These are phyloP conservation scores for Andrena cerasifolii DNA, from an alignment of 1,140 invertebrate genomes.

Conservation along the genomic window DNA sequence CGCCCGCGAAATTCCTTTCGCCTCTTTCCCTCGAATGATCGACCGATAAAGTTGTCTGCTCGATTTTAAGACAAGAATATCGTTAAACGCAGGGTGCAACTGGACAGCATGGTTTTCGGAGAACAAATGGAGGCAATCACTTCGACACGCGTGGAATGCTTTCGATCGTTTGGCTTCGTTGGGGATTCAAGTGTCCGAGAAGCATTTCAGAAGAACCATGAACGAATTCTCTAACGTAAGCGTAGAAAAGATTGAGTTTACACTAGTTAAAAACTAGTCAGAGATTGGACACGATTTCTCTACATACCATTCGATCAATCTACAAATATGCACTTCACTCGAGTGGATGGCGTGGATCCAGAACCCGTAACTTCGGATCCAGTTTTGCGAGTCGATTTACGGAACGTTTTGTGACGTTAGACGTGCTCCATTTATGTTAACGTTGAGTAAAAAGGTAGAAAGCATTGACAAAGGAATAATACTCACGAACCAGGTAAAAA, in stretches of 20 bases:
- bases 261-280: too few relatives aligned
- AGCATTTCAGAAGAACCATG: too few relatives aligned
- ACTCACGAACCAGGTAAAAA: background rate
- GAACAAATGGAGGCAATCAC: background rate
- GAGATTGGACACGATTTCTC: too few relatives aligned
- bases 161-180: background rate
- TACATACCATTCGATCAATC: too few relatives aligned
- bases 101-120: background rate
- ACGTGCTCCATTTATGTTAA: too few relatives aligned
- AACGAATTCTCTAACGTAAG: too few relatives aligned
- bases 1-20: background rate
- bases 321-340: too few relatives aligned
- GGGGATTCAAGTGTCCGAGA: background rate
- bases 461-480: background rate
- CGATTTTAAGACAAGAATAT: conserved; percentile 3
- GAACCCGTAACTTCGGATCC: too few relatives aligned
- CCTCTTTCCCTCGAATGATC: background rate
- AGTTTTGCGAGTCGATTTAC: background rate
- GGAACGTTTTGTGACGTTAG: background rate
- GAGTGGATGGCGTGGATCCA: too few relatives aligned
- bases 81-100: background rate
- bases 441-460: background rate
- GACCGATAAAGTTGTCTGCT: background rate
- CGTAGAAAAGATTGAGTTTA: too few relatives aligned
- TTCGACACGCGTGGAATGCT: background rate